These are phyloP conservation scores for Echinarachnius parma DNA, from an alignment of 53 echinoderm and acorn worm species.

Conservation along the genomic window DNA sequence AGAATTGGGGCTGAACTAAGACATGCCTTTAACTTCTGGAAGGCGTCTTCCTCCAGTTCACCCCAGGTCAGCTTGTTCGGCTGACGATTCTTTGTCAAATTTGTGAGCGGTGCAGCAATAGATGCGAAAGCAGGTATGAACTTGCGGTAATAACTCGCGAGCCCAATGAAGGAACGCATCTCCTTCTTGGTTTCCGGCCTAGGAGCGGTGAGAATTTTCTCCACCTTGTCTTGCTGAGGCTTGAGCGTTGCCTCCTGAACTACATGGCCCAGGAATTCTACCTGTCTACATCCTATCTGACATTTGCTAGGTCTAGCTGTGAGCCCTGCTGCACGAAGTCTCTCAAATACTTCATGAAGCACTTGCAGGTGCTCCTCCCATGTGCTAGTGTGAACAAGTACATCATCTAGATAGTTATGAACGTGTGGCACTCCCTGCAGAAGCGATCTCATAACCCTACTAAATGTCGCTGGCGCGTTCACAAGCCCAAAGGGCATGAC, in stretches of 20 bases:
- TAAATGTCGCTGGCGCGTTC: conserved; percentile 60
- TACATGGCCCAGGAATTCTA: conserved; percentile 56
- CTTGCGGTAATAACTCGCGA: conserved; percentile 39
- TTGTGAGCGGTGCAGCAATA: conserved; percentile 60
- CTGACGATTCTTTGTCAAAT: conserved; percentile 49
- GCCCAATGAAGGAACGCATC: conserved; percentile 54
- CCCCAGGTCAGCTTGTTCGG: conserved; percentile 56
- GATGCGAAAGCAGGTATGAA: conserved; percentile 54
- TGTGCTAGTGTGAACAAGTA: conserved; percentile 46
- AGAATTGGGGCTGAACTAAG: conserved; percentile 37
- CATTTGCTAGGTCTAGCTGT: conserved; percentile 60
- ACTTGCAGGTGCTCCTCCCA: conserved; percentile 45
- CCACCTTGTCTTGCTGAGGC: conserved; percentile 41
- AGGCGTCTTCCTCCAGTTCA: conserved; percentile 47
- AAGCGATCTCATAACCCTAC: conserved; percentile 36
- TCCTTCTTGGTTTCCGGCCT: conserved; percentile 59
- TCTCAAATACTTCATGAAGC: conserved; percentile 36
- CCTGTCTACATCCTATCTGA: conserved; percentile 31
- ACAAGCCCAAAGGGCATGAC: conserved; percentile 58
- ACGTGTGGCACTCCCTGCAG: conserved; percentile 19
- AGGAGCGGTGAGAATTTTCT: conserved; percentile 23
- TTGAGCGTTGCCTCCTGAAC: conserved; percentile 35
- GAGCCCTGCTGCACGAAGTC: conserved; percentile 42
- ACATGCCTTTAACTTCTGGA: conserved; percentile 35
- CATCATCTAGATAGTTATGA: conserved; percentile 33